These are phyloP conservation scores for Xestia c-nigrum DNA, from an alignment of 2,888 invertebrate genomes.

Conservation along the genomic window DNA sequence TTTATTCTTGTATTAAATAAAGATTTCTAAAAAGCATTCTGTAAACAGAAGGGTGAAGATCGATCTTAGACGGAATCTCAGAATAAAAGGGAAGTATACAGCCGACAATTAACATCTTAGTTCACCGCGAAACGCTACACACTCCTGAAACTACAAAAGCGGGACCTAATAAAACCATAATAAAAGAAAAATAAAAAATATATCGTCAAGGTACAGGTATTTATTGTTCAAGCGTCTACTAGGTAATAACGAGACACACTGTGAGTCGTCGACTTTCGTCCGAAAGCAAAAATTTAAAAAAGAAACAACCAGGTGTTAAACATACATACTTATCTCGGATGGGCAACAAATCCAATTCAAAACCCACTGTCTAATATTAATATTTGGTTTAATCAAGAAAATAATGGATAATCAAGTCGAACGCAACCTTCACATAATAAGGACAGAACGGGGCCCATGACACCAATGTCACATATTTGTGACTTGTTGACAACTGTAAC, in stretches of 20 bases:
- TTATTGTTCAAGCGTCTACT: slow-evolving; percentile 90
- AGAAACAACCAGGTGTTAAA: slow-evolving; percentile 81
- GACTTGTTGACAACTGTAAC: slow-evolving; percentile 33
- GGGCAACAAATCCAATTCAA: slow-evolving; percentile 72
- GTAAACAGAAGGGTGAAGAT: neutral
- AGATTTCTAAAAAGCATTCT: neutral
- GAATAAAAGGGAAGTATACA: slow-evolving; percentile 6
- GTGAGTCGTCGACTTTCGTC: slow-evolving; percentile 76
- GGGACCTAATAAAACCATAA: slow-evolving; percentile 35
- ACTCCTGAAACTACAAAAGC: slow-evolving; percentile 34
- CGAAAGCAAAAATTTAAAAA: slow-evolving; percentile 81
- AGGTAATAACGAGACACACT: slow-evolving; percentile 86
- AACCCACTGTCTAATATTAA: slow-evolving; percentile 81
- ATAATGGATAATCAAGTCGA: slow-evolving; percentile 64
- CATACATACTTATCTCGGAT: slow-evolving; percentile 76
- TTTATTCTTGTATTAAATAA: too few species aligned
- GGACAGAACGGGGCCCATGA: slow-evolving; percentile 36
- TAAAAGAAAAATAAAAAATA: slow-evolving; percentile 71
- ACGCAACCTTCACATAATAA: slow-evolving; percentile 49
- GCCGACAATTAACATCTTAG: slow-evolving; percentile 15
- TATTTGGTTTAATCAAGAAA: slow-evolving; percentile 77
- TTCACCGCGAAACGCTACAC: slow-evolving; percentile 10
- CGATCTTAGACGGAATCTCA: neutral
- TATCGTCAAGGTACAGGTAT: slow-evolving; percentile 86
- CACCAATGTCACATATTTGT: slow-evolving; percentile 23